phyloP scores from a whole-genome alignment of 2,888 invertebrate genomes.

The Ophioninae sp. region DNA sequence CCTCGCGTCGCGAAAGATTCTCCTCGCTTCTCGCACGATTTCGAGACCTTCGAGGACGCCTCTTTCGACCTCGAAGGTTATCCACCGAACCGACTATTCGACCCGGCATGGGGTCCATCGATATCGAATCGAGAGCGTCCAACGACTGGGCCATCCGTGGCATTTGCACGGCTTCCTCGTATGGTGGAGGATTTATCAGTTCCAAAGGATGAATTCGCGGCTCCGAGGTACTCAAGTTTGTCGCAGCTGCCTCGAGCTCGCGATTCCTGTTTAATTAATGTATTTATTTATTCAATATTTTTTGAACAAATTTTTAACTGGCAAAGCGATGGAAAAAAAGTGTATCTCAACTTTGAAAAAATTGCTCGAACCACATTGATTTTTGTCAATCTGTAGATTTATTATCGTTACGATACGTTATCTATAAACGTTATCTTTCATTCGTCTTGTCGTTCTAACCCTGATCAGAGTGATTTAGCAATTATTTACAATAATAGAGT shows the following conservation, averaged over 20 bases:
- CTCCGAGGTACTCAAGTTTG: conserved; percentile 78
- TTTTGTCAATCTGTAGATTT: neutral
- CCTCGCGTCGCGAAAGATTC: conserved; percentile 72
- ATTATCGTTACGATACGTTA: too few relatives aligned
- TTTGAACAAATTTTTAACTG: neutral
- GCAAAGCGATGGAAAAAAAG: neutral
- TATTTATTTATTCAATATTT: neutral
- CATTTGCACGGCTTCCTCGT: conserved; percentile 89
- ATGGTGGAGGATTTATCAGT: conserved; percentile 87
- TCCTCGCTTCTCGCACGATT: conserved; percentile 75
- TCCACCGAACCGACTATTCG: conserved; percentile 75
- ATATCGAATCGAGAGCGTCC: conserved; percentile 74
- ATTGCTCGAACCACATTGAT: neutral
- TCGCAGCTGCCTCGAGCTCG: conserved; percentile 68
- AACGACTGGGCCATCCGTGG: conserved; percentile 83
- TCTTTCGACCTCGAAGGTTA: conserved; percentile 72
- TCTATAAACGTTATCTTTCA: neutral
- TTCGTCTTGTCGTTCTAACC: neutral
- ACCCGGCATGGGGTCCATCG: conserved; percentile 59
- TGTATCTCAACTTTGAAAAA: neutral
- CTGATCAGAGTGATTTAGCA: too few relatives aligned
- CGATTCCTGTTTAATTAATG: conserved; percentile 63
- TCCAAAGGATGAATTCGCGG: conserved; percentile 83
- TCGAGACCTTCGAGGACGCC: conserved; percentile 68
- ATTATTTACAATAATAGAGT: too few relatives aligned